Conservation (phyloP, 2,888 invertebrate species). For the Catotricha subobsoleta region DNA sequence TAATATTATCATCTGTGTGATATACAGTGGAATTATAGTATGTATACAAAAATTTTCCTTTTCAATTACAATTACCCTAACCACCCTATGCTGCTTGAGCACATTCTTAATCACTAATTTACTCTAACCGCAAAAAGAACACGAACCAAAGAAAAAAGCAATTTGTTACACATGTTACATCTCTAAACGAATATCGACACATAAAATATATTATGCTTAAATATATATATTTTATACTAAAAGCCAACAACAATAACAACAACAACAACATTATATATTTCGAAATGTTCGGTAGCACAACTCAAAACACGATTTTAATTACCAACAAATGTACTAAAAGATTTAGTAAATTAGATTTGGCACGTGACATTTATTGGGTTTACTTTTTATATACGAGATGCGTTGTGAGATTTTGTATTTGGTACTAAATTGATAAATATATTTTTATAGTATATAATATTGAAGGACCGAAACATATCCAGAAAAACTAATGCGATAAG, state of each 20-base stretch:
- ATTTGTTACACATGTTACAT: constrained; percentile 3
- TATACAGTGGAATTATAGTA: too few species aligned
- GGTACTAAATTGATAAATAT: too few species aligned
- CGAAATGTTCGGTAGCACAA: not conserved
- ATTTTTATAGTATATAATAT: too few species aligned
- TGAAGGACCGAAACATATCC: too few species aligned
- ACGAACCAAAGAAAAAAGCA: not conserved
- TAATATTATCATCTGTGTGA: too few species aligned
- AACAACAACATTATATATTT: not conserved
- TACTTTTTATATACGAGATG: too few species aligned
- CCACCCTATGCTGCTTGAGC: too few species aligned
- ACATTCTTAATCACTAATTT: too few species aligned
- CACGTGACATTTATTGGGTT: constrained; percentile 4
- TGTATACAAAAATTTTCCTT: too few species aligned
- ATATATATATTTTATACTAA: not conserved
- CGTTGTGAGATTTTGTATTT: too few species aligned
- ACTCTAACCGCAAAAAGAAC: not conserved
- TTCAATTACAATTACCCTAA: too few species aligned
- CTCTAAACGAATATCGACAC: not conserved
- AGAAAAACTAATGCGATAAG: too few species aligned
- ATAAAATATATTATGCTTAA: not conserved
- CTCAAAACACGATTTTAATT: constrained; percentile 4
- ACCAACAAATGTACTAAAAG: constrained; percentile 3
- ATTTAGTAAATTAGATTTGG: constrained; percentile 2
- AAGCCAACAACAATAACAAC: not conserved